Evolutionary conservation across 2,888 invertebrate species (phyloP), one percentile per base, ranked within the genome.

Genomic region (Cataglyphis albicans): DNA sequence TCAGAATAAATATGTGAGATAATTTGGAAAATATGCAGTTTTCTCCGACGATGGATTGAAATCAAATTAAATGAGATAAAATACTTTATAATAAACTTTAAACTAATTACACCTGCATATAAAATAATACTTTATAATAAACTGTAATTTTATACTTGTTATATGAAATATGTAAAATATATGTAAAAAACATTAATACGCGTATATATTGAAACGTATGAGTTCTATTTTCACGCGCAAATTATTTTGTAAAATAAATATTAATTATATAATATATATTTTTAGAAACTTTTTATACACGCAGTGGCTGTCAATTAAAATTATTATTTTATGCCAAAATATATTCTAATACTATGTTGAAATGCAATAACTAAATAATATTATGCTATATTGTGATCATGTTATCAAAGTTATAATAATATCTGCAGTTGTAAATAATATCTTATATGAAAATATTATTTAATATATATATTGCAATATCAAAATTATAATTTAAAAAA

Each of bases 1-100:
- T 86, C 81, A 85, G 89, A 89, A 89, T 90, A 89, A 90, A 92
- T 90, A 93, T 92, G 89, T 92, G 89, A 93, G 92, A 91, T 93
- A 91, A 91, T 91, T 90, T 81, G 86, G 90, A 91, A 93, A 93
- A 91, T 89, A 88, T 88, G 88, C 41, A 76, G 18, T 29, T 41
- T 29, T 21, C 41, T 6, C 21, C 12, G 29, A 4, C 9, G 18
- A n/a, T 32, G 29, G 1, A 9, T 9, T 12, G 12, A 29, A 52
- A 35, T 35, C 3, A 6, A 6, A 12, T 15, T 7, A n/a, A 29
- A n/a, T 29, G n/a, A 29, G 6, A 35, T 29, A 12, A 15, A 78
- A 10, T 32, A 2, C 44, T 32, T 21, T 41, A 25, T n/a, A 21
- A 7, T 1, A 64, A 38, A 61, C 7, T 21, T n/a, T n/a, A n/a